A percentile compares a stretch with the other conserved stretches of the same genome.
phyloP scores from a whole-genome alignment of 2,797 vertebrate genomes.

The Diglossa cyanea region DNA sequence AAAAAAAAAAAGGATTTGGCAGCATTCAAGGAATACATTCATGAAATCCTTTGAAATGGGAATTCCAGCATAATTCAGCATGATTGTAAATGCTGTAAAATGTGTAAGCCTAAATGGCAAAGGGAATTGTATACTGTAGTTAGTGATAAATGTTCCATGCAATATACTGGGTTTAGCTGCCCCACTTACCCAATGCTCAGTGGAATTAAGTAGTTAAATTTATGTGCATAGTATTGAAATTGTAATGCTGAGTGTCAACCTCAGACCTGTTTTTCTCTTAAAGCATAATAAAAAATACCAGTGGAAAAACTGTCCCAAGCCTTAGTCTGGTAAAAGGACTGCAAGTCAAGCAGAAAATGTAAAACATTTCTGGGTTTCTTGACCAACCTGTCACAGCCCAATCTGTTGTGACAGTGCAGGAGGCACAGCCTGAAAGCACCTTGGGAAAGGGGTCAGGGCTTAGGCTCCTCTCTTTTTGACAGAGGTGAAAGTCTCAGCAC shows the following conservation, averaged over 20 bases:
- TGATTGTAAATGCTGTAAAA: constrained; percentile 35
- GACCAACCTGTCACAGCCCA: constrained; percentile 8
- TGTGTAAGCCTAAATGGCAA: constrained; percentile 15
- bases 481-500: not conserved
- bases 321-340: not conserved
- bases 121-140: constrained; percentile 43
- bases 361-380: constrained; percentile 9
- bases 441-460: not conserved
- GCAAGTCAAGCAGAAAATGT: constrained; percentile 44
- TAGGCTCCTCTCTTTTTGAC: constrained; percentile 25
- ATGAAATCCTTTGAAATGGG: constrained; percentile 30
- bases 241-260: not conserved
- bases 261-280: constrained; percentile 6
- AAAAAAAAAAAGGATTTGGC: not conserved
- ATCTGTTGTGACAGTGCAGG: constrained; percentile 24
- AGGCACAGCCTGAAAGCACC: not conserved
- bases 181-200: constrained; percentile 18
- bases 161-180: not conserved
- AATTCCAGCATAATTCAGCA: constrained; percentile 41
- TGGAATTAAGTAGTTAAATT: constrained; percentile 50
- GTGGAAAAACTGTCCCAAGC: constrained; percentile 5
- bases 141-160: constrained; percentile 49
- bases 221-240: constrained; percentile 4
- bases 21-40: not conserved
- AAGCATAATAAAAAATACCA: constrained; percentile 33